Evolutionary conservation across 2,888 invertebrate species (phyloP), one percentile per base, ranked within the genome.

Genomic region (Vannuccia rotundouncinata): DNA sequence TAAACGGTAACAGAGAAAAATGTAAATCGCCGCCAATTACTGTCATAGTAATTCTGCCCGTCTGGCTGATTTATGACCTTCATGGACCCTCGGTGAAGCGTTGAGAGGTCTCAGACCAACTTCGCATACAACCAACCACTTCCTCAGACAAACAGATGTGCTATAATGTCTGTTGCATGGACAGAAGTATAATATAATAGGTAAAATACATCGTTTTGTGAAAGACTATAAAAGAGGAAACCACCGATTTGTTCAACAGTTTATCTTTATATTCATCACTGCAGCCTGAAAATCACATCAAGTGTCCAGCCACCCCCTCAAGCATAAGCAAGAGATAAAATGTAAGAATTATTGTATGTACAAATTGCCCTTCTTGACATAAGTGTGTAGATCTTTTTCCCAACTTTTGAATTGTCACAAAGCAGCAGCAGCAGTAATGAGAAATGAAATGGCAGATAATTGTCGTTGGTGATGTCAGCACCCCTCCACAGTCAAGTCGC

Each of bases 61-160:
- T 66, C 22, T 22, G 66, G 66, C 66, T 66, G 66, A 66, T 66
- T 66, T 66, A 66, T 66, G 66, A 66, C 66, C 66, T 66, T 22
- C 5, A n/a, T 22, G 66, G 22, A 5, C 66, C 22, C 66, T 5
- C 22, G 10, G 22, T 22, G 10, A 5, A 5, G 5, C 66, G 10
- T 66, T 13, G 66, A 66, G 25, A 66, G 66, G 66, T 66, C 66
- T 66, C 45, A 45, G 45, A 13, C 45, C 10, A 45, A 5, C 45
- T 66, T 66, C 25, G 22, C 2, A 66, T 22, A n/a, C 13, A 27
- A 66, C 10, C 2, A 22, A 22, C 66, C 66, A 66, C 66, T 66
- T 66, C 66, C 66, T 66, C 10, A 13, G 66, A 22, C 25, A 66
- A 66, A 66, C 66, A 66, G 66, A 66, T 66, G 66, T 66, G 10